A percentile compares a stretch with the other conserved stretches of the same genome.
Evolutionary conservation across 2,797 vertebrate genomes (phyloP).

Genomic region (Myioborus miniatus): DNA sequence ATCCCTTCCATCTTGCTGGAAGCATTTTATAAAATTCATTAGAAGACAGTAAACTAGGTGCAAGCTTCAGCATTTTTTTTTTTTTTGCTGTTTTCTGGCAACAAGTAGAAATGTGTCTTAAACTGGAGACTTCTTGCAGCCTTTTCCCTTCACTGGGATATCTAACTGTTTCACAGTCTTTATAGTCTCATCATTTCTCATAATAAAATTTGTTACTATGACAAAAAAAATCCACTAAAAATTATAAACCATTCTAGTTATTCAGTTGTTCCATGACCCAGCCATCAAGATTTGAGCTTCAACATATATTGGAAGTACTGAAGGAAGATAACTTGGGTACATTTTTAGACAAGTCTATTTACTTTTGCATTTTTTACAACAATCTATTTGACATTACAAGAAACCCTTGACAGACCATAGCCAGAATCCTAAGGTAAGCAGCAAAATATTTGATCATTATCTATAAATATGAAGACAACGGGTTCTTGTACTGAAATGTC

Average conservation of each 20-base stretch:
- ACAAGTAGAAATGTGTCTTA: background rate
- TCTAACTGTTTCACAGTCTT: background rate
- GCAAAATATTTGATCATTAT: background rate
- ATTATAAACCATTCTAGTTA: background rate
- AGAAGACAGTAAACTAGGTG: background rate
- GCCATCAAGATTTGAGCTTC: constrained; percentile 11
- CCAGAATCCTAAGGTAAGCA: constrained; percentile 9
- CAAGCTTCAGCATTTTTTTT: background rate
- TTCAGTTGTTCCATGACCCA: constrained; percentile 9
- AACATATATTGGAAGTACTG: constrained; percentile 5
- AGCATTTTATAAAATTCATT: background rate
- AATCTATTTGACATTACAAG: background rate
- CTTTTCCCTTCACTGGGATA: background rate
- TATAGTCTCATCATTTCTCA: background rate
- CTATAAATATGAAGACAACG: background rate
- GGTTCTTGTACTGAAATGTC: background rate
- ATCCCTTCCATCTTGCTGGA: background rate
- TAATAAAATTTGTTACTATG: constrained; percentile 6
- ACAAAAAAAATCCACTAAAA: background rate
- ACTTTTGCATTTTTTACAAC: background rate
- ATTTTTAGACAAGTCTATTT: constrained; percentile 37
- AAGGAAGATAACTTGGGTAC: background rate
- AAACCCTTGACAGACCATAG: background rate
- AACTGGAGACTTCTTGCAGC: background rate
- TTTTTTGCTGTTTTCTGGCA: background rate